Conservation (phyloP, 35 echinoderm and acorn worm genomes). For the Diadema setosum region DNA sequence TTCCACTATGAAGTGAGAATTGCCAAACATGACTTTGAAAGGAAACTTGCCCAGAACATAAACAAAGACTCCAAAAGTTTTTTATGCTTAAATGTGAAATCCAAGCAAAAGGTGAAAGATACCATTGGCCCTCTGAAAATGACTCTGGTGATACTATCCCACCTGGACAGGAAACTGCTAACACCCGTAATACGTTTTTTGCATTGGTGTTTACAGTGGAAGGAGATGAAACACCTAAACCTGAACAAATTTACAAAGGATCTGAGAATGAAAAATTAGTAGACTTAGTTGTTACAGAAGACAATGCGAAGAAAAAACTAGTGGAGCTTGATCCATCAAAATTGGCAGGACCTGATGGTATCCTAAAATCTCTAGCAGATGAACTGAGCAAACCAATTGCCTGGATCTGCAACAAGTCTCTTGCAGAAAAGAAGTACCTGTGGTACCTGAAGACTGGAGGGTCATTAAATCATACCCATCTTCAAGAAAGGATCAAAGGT, state of each 20-base stretch:
- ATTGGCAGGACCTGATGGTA: too few relatives aligned
- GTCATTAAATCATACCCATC: too few relatives aligned
- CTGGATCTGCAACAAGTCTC: too few relatives aligned
- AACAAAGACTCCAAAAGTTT: too few relatives aligned
- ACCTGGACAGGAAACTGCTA: conserved; percentile 24
- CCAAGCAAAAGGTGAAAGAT: conserved; percentile 16
- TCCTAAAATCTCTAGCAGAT: background rate
- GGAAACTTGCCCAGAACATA: too few relatives aligned
- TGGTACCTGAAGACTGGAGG: background rate
- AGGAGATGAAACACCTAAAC: too few relatives aligned
- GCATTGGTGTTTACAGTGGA: conserved; percentile 25
- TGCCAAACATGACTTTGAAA: too few relatives aligned
- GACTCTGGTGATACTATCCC: conserved; percentile 10
- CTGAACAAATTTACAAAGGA: too few relatives aligned
- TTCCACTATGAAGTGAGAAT: too few relatives aligned
- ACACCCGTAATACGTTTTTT: background rate
- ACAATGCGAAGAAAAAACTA: background rate
- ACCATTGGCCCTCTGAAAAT: too few relatives aligned
- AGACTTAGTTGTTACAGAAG: background rate
- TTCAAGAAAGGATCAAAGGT: too few relatives aligned
- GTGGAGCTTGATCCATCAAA: background rate
- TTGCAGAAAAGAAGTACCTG: too few relatives aligned
- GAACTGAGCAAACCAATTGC: background rate
- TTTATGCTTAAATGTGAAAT: conserved; percentile 4
- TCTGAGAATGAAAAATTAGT: background rate